Conservation (phyloP, 2,113 vertebrate species). For the Panthera uncia region DNA sequence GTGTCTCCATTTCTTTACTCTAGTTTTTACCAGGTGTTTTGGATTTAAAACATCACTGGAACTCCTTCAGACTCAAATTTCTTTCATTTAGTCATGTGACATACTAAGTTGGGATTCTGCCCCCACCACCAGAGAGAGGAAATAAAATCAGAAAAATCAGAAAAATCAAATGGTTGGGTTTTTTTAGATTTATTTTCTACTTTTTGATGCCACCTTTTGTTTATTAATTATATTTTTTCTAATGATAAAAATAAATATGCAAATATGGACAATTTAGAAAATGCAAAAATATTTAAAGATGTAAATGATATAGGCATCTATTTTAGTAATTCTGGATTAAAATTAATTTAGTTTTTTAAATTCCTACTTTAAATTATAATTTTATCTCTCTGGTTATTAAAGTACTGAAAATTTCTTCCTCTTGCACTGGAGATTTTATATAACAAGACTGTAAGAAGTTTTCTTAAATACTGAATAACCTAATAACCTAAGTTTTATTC, state of each 20-base stretch:
- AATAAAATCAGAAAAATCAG: conserved; percentile 14
- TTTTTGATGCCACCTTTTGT: background rate
- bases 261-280: conserved; percentile 34
- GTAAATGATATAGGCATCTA: background rate
- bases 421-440: background rate
- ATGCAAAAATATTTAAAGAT: conserved; percentile 18
- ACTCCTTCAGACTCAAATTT: background rate
- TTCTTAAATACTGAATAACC: background rate
- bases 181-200: conserved; percentile 21
- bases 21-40: background rate
- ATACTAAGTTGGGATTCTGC: background rate
- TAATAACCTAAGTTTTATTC: background rate
- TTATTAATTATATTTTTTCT: background rate
- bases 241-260: background rate
- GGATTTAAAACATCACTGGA: background rate
- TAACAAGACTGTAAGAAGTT: background rate
- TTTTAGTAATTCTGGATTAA: background rate
- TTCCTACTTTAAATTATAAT: background rate
- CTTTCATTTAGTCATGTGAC: background rate
- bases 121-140: background rate
- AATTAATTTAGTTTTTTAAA: conserved; percentile 1
- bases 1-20: background rate
- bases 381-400: conserved; percentile 15
- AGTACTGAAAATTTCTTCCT: conserved; percentile 16
- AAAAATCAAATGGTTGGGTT: background rate